Evolutionary conservation across 2,797 vertebrate species (phyloP), one percentile per base, ranked within the genome.

Genomic region (Pachyuromys duprasi): DNA sequence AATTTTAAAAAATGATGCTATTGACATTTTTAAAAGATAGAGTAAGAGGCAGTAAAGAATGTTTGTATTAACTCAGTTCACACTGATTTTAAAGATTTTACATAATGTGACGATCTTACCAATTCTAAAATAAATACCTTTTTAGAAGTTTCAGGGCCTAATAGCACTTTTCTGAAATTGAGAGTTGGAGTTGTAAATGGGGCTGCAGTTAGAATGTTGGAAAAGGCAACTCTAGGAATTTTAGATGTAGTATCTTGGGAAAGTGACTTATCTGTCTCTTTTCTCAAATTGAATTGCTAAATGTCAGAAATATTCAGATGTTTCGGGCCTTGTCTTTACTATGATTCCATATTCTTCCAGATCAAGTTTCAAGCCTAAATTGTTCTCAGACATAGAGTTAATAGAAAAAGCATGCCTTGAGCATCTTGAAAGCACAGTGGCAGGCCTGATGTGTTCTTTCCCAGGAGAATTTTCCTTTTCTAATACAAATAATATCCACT

Each of bases 371-470:
- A 39, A 75, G 83, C 15, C 22, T 62, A 57, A 89, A 93, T 82
- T 96, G 76, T 95, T 93, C 86, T 18, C 63, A 94, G 80, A 67
- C 74, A 57, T 2, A 2, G 72, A 96, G 28, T 70, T 94, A 65
- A 57, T 55, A 62, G 65, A 18, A 90, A 92, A 94, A 60, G 31
- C 88, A 90, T 36, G 92, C 1, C 75, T 74, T 13, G 65, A 82
- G 39, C 11, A 86, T 7, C 20, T 9, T 4, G 13, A 22, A 49
- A 79, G 36, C 31, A 22, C 75, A 72, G 0, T 4, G n/a, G 69
- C 13, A 65, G 28, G 45, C 20, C 55, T 62, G 28, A 4, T 24
- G 89, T 70, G 31, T 82, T 26, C 2, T 90, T 91, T 78, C 20
- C 11, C 17, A 36, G 33, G 80, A 93, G 65, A 82, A 76, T 42